phyloP scores from a whole-genome alignment of 2,797 vertebrate species.

The Pachyuromys duprasi region DNA sequence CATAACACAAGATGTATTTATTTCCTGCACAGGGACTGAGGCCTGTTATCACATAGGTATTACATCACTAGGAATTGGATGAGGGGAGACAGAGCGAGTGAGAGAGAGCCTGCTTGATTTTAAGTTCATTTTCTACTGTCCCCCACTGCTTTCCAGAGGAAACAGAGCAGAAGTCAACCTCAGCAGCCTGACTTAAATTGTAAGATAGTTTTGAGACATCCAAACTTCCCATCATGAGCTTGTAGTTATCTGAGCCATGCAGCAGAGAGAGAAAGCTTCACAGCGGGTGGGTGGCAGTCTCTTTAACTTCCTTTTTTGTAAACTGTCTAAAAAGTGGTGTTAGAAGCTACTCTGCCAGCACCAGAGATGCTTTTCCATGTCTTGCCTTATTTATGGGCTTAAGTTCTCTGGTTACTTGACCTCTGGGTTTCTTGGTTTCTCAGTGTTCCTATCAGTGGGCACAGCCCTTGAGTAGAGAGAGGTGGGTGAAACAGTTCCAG shows the following conservation, averaged over 20 bases:
- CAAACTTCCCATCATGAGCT: not conserved
- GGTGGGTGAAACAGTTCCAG: not conserved
- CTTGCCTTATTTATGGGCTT: constrained; percentile 59
- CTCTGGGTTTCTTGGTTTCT: constrained; percentile 34
- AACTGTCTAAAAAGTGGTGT: constrained; percentile 23
- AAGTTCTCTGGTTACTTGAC: constrained; percentile 59
- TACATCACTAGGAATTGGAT: not conserved
- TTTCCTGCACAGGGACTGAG: not conserved
- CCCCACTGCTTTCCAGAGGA: not conserved
- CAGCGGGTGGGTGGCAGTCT: not conserved
- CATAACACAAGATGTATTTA: not conserved
- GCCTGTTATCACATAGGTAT: not conserved
- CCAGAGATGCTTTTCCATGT: constrained; percentile 35
- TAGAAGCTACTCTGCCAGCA: not conserved
- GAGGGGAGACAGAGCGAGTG: not conserved
- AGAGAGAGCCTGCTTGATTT: constrained; percentile 33
- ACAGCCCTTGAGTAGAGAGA: not conserved
- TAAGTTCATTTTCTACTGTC: constrained; percentile 15
- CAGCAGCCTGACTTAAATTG: not conserved
- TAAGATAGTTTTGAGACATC: not conserved
- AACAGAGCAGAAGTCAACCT: constrained; percentile 19
- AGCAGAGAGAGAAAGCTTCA: not conserved
- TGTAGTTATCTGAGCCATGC: not conserved
- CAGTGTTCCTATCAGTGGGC: not conserved
- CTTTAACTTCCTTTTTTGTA: constrained; percentile 36